Base-by-base conservation (phyloP, 1,140 invertebrate species). In the Matsumurasca onukii region DNA sequence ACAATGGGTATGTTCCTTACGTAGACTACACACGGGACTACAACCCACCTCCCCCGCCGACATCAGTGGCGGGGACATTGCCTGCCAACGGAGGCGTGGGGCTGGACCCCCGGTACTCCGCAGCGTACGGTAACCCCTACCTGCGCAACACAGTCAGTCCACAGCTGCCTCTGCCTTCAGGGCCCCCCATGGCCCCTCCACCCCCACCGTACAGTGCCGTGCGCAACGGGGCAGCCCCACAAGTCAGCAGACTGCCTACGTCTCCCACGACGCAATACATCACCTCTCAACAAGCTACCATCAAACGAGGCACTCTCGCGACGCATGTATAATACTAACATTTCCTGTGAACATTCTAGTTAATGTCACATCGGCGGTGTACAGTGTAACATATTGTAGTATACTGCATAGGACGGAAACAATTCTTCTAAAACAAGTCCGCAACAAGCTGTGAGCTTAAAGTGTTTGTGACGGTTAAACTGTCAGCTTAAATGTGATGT, bases 1-100 rank as follows among this genome's bases (percentile, higher is more conserved):
- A 89, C 79, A 94, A 94, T 73, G 93, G 92, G 25, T 95, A 94
- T 79, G 91, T 93, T 31, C 91, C 92, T 15, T 94, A 94, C 81
- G 91, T 92, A 45, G 92, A 95, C 76, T 95, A 94, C 77, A 83
- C 85, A 30, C 80, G 90, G 63, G 93, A 95, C 78, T 94, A 94
- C 80, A 93, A 89, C 75, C 91, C 91, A 5, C 90, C 91, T 13
- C 82, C 82, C 61, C 81, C 81, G 70, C 78, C 79, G 17, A 76
- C 78, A 0, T 76, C 78, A 0, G 77, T 69, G 64, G 69, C 39
- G 1, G 15, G 57, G 12, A 31, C 30, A 30, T 15, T 52, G 1
- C 29, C 49, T 2, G 34, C 59, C 63, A 57, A 57, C 69, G 66
- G 66, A 25, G 66, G 66, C 1, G 30, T 22, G 13, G 66, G 55